A percentile compares a stretch with the other conserved stretches of the same genome.
Evolutionary conservation across 2,113 vertebrate species (phyloP).

Genomic region (Hemiprocne comata): DNA sequence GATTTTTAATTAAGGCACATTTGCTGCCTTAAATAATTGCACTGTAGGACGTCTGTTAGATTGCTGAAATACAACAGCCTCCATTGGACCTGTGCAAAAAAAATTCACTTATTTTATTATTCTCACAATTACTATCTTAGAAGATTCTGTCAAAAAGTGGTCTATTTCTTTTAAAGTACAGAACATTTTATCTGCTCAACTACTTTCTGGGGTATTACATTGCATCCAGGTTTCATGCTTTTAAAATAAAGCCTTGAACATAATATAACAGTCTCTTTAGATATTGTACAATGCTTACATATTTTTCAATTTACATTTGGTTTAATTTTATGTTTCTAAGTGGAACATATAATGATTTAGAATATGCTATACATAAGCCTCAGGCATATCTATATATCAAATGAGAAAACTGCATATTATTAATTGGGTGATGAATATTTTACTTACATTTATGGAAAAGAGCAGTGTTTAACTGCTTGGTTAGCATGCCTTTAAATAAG

Average conservation of each 20-base stretch:
- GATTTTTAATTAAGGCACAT: neutral
- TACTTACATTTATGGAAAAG: slow-evolving; percentile 53
- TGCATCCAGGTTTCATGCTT: neutral
- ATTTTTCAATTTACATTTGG: slow-evolving; percentile 12
- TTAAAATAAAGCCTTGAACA: neutral
- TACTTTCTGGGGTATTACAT: neutral
- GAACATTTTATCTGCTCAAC: neutral
- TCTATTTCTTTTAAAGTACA: neutral
- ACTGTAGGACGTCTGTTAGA: neutral
- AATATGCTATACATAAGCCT: slow-evolving; percentile 7
- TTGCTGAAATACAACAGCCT: neutral
- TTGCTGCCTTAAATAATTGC: neutral
- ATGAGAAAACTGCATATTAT: slow-evolving; percentile 28
- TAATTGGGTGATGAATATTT: slow-evolving; percentile 67
- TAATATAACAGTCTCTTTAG: neutral
- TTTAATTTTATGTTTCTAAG: slow-evolving; percentile 29
- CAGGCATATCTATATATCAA: neutral
- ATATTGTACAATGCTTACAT: neutral
- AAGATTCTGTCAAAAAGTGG: neutral
- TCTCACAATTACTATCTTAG: neutral
- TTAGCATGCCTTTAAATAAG: slow-evolving; percentile 64
- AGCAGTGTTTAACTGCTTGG: slow-evolving; percentile 55
- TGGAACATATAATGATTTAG: slow-evolving; percentile 5
- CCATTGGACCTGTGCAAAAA: neutral
- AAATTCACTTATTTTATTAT: neutral